These are phyloP conservation scores for Amazona guildingii DNA, from an alignment of 2,113 vertebrate species.

Conservation along the genomic window DNA sequence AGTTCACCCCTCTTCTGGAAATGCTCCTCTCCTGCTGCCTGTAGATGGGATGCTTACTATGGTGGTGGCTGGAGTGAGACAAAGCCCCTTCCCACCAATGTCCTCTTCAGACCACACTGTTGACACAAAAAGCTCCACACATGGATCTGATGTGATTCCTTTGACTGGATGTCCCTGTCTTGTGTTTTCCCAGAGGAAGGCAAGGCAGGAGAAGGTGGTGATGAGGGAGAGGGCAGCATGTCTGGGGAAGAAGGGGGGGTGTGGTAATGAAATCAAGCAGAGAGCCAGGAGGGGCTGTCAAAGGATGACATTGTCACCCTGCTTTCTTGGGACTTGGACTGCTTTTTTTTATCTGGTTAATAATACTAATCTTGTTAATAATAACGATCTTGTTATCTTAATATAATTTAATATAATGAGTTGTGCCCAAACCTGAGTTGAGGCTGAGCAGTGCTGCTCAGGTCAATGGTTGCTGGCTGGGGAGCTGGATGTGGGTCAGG, in stretches of 20 bases:
- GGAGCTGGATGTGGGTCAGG: background rate
- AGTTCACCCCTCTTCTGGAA: background rate
- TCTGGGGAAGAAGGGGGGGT: no score
- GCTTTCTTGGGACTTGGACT: background rate
- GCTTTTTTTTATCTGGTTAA: background rate
- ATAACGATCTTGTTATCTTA: fast-evolving
- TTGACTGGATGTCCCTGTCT: background rate
- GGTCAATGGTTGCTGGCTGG: background rate
- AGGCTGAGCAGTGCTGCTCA: background rate
- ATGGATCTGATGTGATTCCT: background rate
- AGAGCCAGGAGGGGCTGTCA: background rate
- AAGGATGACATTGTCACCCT: background rate
- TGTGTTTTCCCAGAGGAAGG: no score
- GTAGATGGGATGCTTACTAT: background rate
- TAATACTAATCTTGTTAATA: background rate
- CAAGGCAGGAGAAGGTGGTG: background rate
- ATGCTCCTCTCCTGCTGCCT: background rate
- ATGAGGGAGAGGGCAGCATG: background rate
- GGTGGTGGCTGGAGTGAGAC: background rate
- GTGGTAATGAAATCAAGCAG: background rate
- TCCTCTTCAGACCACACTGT: background rate
- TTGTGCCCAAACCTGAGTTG: background rate
- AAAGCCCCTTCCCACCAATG: fast-evolving
- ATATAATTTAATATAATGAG: background rate
- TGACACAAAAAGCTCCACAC: background rate